Conservation (phyloP, 1,140 invertebrate species). For the Penaeus japonicus region DNA sequence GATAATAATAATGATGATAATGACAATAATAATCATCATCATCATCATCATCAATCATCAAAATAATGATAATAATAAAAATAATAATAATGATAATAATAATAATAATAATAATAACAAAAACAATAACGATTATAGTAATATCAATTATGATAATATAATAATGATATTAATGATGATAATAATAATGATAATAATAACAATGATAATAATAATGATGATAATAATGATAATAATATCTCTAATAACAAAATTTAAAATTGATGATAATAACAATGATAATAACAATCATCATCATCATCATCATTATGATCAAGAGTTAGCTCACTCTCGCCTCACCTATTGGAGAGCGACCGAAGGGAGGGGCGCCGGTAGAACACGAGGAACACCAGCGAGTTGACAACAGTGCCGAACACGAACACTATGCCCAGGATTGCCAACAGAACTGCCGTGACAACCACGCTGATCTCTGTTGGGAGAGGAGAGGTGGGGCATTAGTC, state of each 20-base stretch:
- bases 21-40: neutral
- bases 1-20: neutral
- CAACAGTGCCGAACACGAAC: slow-evolving; percentile 37
- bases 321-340: slow-evolving; percentile 14
- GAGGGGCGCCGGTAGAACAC: slow-evolving; percentile 47
- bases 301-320: no score
- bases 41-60: no score
- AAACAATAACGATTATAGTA: neutral
- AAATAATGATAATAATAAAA: neutral
- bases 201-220: neutral
- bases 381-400: slow-evolving; percentile 45
- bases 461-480: slow-evolving; percentile 13
- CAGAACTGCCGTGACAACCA: slow-evolving; percentile 23
- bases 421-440: slow-evolving; percentile 16
- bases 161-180: neutral
- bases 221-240: no score
- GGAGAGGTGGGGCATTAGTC: neutral
- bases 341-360: slow-evolving; percentile 45
- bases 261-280: no score
- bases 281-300: no score
- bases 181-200: neutral
- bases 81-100: neutral
- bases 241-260: no score
- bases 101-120: neutral
- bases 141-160: no score